These are phyloP conservation scores for Antheraea assamensis DNA, from an alignment of 2,888 invertebrate genomes.

Conservation along the genomic window DNA sequence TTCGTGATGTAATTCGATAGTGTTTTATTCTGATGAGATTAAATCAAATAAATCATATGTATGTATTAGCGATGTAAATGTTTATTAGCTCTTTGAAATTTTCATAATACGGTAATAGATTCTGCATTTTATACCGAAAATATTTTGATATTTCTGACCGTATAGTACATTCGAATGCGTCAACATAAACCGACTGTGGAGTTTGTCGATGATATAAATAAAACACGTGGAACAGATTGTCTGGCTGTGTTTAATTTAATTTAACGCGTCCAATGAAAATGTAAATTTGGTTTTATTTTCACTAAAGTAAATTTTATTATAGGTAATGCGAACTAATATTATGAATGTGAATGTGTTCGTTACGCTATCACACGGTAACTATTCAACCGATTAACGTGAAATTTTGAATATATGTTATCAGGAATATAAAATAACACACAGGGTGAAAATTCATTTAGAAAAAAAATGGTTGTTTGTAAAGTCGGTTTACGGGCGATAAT, in stretches of 20 bases:
- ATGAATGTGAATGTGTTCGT: too few species aligned
- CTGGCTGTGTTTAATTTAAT: background rate
- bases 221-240: background rate
- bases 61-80: slow-evolving; percentile 34
- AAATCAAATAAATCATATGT: slow-evolving; percentile 35
- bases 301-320: background rate
- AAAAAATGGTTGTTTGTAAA: too few species aligned
- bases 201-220: background rate
- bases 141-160: slow-evolving; percentile 6
- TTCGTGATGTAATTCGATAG: background rate
- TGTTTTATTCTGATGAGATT: background rate
- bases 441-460: too few species aligned
- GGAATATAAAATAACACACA: too few species aligned
- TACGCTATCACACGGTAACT: too few species aligned
- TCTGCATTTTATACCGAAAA: slow-evolving; percentile 8
- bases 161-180: background rate
- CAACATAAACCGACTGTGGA: background rate
- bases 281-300: slow-evolving; percentile 3
- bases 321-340: background rate
- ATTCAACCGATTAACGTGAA: too few species aligned
- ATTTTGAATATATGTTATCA: too few species aligned
- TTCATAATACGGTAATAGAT: background rate
- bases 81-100: slow-evolving; percentile 21
- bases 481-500: too few species aligned
- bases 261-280: background rate